Evolutionary conservation across 2,888 invertebrate genomes (phyloP).

Genomic region (Hirtodrosophila confusa): DNA sequence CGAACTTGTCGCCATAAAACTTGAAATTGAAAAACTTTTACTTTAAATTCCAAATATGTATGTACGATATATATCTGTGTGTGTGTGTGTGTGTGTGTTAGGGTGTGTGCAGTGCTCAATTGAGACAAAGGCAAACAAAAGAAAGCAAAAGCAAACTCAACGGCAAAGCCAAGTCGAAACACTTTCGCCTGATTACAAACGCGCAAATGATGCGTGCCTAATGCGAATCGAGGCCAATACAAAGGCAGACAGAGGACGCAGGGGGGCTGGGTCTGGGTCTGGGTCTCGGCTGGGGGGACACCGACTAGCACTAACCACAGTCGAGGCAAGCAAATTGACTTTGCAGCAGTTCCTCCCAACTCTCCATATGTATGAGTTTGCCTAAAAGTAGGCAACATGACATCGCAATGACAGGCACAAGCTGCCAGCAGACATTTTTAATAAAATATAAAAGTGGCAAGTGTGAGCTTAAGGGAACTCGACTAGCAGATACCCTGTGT

Average conservation of each 20-base stretch:
- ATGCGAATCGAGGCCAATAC: slow-evolving; percentile 66
- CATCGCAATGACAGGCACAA: slow-evolving; percentile 58
- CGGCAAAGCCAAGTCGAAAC: slow-evolving; percentile 60
- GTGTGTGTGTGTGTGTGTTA: slow-evolving; percentile 1
- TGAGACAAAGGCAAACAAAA: slow-evolving; percentile 52
- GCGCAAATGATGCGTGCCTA: slow-evolving; percentile 80
- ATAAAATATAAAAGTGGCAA: slow-evolving; percentile 35
- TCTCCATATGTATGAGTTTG: slow-evolving; percentile 53
- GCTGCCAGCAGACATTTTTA: slow-evolving; percentile 59
- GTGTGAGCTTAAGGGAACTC: neutral
- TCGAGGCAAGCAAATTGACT: slow-evolving; percentile 52
- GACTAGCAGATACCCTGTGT: slow-evolving; percentile 22
- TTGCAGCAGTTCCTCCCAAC: slow-evolving; percentile 34
- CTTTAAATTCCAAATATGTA: slow-evolving; percentile 68
- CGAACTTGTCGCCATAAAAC: slow-evolving; percentile 78
- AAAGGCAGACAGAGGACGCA: slow-evolving; percentile 11
- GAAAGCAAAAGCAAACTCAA: slow-evolving; percentile 14
- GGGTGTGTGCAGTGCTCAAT: slow-evolving; percentile 34
- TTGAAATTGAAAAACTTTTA: slow-evolving; percentile 79
- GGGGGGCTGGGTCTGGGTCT: neutral
- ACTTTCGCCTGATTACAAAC: slow-evolving; percentile 80
- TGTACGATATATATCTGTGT: slow-evolving; percentile 27
- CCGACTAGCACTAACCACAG: slow-evolving; percentile 43
- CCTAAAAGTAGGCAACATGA: slow-evolving; percentile 68
- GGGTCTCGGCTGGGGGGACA: neutral